Evolutionary conservation across 2,113 vertebrate species (phyloP).

Genomic region (Burhinus bistriatus): DNA sequence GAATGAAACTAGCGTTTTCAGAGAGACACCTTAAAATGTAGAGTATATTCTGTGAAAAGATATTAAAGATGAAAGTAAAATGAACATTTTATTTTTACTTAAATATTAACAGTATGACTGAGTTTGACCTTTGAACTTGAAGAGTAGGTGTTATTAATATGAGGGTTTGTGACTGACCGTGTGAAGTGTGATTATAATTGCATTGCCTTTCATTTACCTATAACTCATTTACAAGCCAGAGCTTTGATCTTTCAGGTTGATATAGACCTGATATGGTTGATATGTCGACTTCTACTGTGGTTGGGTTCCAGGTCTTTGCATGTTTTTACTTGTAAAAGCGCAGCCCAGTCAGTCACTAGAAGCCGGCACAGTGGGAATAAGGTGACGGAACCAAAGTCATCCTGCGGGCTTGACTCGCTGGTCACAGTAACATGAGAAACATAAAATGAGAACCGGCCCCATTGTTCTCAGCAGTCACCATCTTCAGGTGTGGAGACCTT

Average conservation of each 20-base stretch:
- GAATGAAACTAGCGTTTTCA: background rate
- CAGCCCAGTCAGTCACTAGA: background rate
- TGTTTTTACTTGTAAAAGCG: background rate
- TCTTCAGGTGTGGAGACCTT: constrained; percentile 1
- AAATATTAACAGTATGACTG: background rate
- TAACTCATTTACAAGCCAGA: background rate
- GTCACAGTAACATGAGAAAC: background rate
- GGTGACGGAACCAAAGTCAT: background rate
- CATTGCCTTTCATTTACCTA: background rate
- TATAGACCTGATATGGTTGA: background rate
- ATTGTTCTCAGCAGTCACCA: background rate
- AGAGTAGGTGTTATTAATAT: background rate
- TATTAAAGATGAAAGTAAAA: background rate
- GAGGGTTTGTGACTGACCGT: background rate
- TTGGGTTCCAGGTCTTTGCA: background rate
- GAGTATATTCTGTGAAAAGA: background rate
- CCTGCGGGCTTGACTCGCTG: background rate
- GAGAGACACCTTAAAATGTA: background rate
- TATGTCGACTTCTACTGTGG: rapidly evolving
- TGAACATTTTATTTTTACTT: background rate
- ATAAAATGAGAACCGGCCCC: background rate
- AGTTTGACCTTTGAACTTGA: background rate
- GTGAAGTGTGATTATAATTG: background rate
- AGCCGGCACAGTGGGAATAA: background rate
- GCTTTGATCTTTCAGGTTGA: background rate